Percentiles rank a stretch among this genome's conserved stretches.
Evolutionary conservation across 1,140 invertebrate genomes (phyloP).

Genomic region (Argopecten irradians): DNA sequence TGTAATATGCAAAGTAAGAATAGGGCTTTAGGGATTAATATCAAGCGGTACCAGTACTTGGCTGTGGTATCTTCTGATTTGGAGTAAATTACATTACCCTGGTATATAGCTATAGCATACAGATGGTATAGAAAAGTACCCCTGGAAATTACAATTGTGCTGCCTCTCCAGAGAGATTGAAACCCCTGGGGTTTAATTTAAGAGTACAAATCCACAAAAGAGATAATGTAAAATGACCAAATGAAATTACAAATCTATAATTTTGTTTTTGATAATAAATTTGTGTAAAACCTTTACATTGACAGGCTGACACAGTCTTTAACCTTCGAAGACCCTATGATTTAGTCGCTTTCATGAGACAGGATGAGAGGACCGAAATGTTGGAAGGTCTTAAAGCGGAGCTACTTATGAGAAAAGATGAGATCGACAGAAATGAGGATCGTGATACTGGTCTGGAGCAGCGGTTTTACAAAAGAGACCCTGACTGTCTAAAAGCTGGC

Average conservation of each 20-base stretch:
- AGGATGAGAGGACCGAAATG: slow-evolving; percentile 84
- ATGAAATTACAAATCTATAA: neutral
- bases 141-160: too few relatives aligned
- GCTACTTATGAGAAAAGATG: slow-evolving; percentile 81
- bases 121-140: too few relatives aligned
- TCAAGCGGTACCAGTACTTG: too few relatives aligned
- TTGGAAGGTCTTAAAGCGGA: slow-evolving; percentile 83
- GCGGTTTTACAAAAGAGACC: slow-evolving; percentile 82
- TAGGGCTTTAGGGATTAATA: too few relatives aligned
- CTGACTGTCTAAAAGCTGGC: slow-evolving; percentile 83
- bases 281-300: neutral
- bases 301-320: slow-evolving; percentile 85
- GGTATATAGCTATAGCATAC: too few relatives aligned
- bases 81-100: too few relatives aligned
- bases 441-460: slow-evolving; percentile 82
- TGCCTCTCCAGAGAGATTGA: too few relatives aligned
- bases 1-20: too few relatives aligned
- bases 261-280: neutral
- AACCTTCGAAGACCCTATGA: slow-evolving; percentile 87
- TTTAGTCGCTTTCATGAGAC: slow-evolving; percentile 87
- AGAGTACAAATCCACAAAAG: too few relatives aligned
- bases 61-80: too few relatives aligned
- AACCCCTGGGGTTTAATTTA: too few relatives aligned
- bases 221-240: too few relatives aligned
- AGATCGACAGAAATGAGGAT: slow-evolving; percentile 83